Conservation (phyloP, 2,113 vertebrate genomes). For the Eudyptes chrysolophus region DNA sequence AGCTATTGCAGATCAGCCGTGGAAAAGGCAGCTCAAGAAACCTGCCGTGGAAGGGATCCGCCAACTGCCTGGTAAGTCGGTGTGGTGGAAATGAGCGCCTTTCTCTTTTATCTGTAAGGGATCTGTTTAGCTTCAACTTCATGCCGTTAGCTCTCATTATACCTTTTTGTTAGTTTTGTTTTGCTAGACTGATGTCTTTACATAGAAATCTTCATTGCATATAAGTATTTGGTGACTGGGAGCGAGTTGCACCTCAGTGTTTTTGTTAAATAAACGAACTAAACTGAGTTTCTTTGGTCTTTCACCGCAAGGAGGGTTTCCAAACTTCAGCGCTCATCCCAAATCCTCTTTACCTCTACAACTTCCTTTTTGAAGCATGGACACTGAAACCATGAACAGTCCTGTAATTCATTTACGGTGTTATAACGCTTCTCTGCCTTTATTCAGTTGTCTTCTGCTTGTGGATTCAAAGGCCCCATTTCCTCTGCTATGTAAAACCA, state of each 20-base stretch:
- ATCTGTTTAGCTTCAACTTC: not conserved
- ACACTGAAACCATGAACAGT: not conserved
- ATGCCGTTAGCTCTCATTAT: not conserved
- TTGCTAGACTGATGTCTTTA: not conserved
- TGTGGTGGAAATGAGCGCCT: not conserved
- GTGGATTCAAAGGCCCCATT: not conserved
- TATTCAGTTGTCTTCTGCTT: not conserved
- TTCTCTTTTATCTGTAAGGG: not conserved
- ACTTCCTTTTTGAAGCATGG: not conserved
- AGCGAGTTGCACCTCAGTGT: not conserved
- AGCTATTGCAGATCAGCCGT: not conserved
- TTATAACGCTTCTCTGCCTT: not conserved
- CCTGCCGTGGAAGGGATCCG: not conserved
- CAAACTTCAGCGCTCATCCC: accelerated
- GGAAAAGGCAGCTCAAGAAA: not conserved
- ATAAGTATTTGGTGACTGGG: not conserved
- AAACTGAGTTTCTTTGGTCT: not conserved
- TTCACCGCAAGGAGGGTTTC: not conserved
- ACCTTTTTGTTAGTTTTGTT: not conserved
- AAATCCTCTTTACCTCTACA: not conserved
- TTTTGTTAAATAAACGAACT: not conserved
- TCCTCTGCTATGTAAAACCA: not conserved
- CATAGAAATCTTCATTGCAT: not conserved
- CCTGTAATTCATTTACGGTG: not conserved
- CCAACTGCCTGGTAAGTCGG: not conserved